Percentiles rank a stretch among this genome's conserved stretches.
Evolutionary conservation across 2,888 invertebrate genomes (phyloP).

Genomic region (Geophilus truncorum): DNA sequence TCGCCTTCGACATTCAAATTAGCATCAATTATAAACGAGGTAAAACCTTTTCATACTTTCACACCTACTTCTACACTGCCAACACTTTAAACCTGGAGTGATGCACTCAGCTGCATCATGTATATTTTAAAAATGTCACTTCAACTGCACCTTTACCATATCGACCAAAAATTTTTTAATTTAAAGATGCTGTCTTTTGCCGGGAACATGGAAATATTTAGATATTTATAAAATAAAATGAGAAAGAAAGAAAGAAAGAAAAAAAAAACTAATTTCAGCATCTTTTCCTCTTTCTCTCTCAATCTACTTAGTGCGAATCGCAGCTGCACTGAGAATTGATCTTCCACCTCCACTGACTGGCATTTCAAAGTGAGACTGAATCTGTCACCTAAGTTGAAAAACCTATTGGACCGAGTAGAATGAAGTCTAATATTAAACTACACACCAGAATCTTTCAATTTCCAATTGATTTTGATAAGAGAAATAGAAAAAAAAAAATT

Average conservation of each 20-base stretch:
- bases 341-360: constrained; percentile 4
- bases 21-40: neutral
- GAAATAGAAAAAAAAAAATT: neutral
- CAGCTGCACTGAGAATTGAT: constrained; percentile 6
- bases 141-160: neutral
- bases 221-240: neutral
- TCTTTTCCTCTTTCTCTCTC: neutral
- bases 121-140: constrained; percentile 6
- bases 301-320: constrained; percentile 10
- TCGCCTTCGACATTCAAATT: neutral
- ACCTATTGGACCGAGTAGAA: neutral
- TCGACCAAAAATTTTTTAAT: neutral
- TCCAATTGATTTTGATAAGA: neutral
- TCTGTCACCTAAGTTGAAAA: constrained; percentile 10
- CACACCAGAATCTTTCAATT: neutral
- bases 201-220: neutral
- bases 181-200: neutral
- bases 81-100: neutral
- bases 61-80: neutral
- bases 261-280: constrained; percentile 14
- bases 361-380: neutral
- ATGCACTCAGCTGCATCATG: neutral
- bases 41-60: neutral
- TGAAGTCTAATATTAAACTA: constrained; percentile 3
- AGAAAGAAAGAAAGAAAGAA: neutral